phyloP scores from a whole-genome alignment of 2,113 vertebrate genomes.

The Neotoma lepida region DNA sequence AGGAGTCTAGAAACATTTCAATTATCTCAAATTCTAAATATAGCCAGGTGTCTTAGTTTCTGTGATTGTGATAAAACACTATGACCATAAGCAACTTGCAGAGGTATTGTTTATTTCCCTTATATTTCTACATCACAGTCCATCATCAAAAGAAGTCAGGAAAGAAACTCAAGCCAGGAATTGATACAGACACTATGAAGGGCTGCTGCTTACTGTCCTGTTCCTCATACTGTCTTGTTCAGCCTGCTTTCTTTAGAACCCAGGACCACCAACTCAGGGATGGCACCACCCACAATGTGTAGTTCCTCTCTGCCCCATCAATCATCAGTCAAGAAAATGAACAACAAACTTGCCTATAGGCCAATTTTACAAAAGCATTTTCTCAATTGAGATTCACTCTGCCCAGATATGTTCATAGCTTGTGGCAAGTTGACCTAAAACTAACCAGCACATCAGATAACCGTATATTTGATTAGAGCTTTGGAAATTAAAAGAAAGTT shows the following conservation, averaged over 20 bases:
- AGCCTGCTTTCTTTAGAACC: background rate
- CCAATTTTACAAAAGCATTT: background rate
- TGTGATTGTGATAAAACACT: background rate
- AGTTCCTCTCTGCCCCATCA: too few relatives aligned
- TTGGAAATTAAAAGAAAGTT: background rate
- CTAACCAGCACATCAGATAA: background rate
- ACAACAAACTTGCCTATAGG: background rate
- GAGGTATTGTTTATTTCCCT: background rate
- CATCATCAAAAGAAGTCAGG: background rate
- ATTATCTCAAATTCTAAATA: conserved; percentile 19
- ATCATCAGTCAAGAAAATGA: background rate
- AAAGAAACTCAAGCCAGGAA: background rate
- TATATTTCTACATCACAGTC: background rate
- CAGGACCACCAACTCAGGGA: background rate
- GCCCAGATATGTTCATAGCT: background rate
- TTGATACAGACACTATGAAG: background rate
- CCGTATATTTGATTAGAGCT: background rate
- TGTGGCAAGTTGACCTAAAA: background rate
- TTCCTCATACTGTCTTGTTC: background rate
- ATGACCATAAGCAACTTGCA: background rate
- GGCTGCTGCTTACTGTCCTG: background rate
- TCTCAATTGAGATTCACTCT: background rate
- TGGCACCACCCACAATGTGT: too few relatives aligned
- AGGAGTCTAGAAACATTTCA: background rate
- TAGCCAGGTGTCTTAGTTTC: background rate